These are phyloP conservation scores for Agrotis exclamationis DNA, from an alignment of 2,888 invertebrate genomes.

Conservation along the genomic window DNA sequence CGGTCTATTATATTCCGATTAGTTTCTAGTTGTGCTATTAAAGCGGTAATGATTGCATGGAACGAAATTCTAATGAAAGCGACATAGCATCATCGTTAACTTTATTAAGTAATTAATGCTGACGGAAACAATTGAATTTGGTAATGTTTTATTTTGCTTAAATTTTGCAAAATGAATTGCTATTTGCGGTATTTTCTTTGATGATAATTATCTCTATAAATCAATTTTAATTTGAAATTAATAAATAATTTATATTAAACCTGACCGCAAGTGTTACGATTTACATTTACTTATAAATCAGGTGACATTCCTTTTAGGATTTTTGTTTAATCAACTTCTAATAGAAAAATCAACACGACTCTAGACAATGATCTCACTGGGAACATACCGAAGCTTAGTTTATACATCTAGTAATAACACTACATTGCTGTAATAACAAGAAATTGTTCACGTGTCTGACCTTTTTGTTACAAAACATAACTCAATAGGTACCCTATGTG, in stretches of 20 bases:
- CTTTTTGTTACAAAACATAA: constrained; percentile 65
- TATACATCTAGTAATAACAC: constrained; percentile 64
- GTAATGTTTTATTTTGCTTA: constrained; percentile 4
- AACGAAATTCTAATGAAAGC: constrained; percentile 23
- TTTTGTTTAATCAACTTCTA: constrained; percentile 56
- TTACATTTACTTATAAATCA: neutral
- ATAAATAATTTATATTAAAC: too few species aligned
- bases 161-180: neutral
- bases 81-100: constrained; percentile 20
- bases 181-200: neutral
- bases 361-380: constrained; percentile 58
- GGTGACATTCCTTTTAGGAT: constrained; percentile 20
- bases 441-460: constrained; percentile 75
- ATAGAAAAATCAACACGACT: constrained; percentile 61
- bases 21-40: constrained; percentile 26
- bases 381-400: constrained; percentile 60
- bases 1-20: constrained; percentile 43
- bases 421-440: constrained; percentile 75
- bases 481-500: constrained; percentile 5
- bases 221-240: too few species aligned
- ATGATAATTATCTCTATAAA: too few species aligned
- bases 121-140: constrained; percentile 15
- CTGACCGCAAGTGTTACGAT: neutral
- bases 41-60: constrained; percentile 18
- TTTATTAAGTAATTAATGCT: constrained; percentile 8